Evolutionary conservation across 2,888 invertebrate genomes (phyloP), one percentile per base, ranked within the genome.

Genomic region (Glaucopsyche alexis): DNA sequence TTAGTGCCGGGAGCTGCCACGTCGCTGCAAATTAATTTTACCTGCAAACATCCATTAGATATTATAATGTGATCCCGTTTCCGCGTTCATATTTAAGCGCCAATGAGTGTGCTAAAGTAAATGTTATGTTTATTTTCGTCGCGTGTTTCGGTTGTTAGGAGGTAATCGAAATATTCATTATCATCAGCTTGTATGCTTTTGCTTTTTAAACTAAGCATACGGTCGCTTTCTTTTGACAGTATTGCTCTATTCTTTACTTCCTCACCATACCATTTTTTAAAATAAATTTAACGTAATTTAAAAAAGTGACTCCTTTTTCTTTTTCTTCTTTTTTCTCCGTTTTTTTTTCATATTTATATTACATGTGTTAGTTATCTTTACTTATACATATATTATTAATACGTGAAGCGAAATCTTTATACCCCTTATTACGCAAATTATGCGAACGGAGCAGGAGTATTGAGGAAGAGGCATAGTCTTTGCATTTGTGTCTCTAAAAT

Each of bases 1-100:
- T 67, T 67, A 76, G 76, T 64, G 64, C 64, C 52, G 67, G 71
- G 60, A 74, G 74, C 72, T 75, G 74, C 60, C 69, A 73, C 55
- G 50, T 45, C 69, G 71, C 66, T 16, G 67, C 19, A 67, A 67
- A 67, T 67, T 67, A 67, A 67, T 67, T 67, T 67, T 19, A 45
- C 67, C 67, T 67, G 45, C 67, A 67, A 67, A 67, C 67, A 67
- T 67, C 67, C 67, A 67, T 67, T 67, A 67, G 45, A 67, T 45
- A 60, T 60, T 60, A 67, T 45, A 67, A 67, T 45, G 67, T 47
- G 67, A 67, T 67, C 67, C 67, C 19, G 67, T 67, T 66, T 45
- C 67, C 45, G 13, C 47, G 67, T 45, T 45, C 47, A 45, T 45
- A 45, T 67, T 67, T 42, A 67, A 64, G 64, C 64, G 45, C 11